Base-by-base conservation (phyloP, 2,888 invertebrate species). In the Dyspetes luteomarginatus region DNA sequence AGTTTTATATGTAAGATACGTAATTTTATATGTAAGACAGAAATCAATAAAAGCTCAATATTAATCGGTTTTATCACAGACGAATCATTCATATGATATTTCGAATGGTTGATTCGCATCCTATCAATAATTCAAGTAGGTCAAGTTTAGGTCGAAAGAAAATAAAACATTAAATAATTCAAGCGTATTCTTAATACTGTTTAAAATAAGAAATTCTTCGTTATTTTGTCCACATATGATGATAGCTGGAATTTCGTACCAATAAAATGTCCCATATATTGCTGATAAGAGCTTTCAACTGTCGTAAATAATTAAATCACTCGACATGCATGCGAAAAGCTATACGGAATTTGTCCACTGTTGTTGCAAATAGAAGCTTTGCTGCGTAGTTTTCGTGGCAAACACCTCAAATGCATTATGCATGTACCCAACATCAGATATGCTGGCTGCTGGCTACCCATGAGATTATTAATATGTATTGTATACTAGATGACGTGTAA, bases 401-500 rank as follows among this genome's bases (percentile, higher is more conserved):
- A 65, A 48, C 24, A 58, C 17, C 62, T 55, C 43, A 73, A 73
- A 78, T 78, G 73, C 78, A 73, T 78, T 73, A 78, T 73, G 78
- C 78, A 78, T 78, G 78, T 78, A 52, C 30, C 50, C 67, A 30
- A 58, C 22, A 58, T 58, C 65, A 24, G 28, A 52, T 48, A 65
- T 71, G 56, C 77, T 36, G 56, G 48, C 30, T 30, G 4, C 3
- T 7, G 30, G 15, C 52, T 67, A 78, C 67, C 78, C 78, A 72
- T 60, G 73, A 73, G 78, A 52, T 78, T 78, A 78, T 78, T 78
- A 73, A 78, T 78, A 78, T 78, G 78, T 78, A 73, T 78, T 73
- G 72, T 73, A 55, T 62, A 68, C 78, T 68, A 41, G 78, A 78
- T 73, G 73, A 78, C 60, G 78, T 55, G 73, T 62, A 73, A 68